Base-by-base conservation (phyloP, 1,140 invertebrate genomes). In the Drosophila tani region DNA sequence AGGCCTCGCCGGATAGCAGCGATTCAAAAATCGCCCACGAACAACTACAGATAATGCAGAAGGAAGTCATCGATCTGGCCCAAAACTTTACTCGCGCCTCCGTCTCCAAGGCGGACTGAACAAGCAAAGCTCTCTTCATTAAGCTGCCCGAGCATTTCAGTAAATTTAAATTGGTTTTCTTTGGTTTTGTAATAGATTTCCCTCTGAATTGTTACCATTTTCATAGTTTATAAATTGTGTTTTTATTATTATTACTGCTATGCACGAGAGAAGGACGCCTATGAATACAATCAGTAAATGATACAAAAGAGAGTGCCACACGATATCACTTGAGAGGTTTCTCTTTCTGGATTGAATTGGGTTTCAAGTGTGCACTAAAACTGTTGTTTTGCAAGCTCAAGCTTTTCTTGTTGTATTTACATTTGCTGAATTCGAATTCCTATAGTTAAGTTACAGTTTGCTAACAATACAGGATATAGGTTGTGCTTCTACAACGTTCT, bases 1-100 rank as follows among this genome's bases (percentile, higher is more conserved):
- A 93, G 62, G 75, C 93, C 5, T 41, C 69, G 0, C 41, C 82
- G 4, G 84, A 90, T 3, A 91, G 93, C 55, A 93, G 93, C 43
- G 93, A 94, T 53, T 88, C 88, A 9, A 86, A 93, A 49, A 79
- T 93, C 35, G 73, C 91, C 15, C 91, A 93, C n/a, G 86, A 93
- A 63, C 75, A 90, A 41, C 76, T 94, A 56, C 75, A 59, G 79
- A 93, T 58, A 82, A 93, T 91, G 35, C 81, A 92, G 53, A 60
- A 80, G 12, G 87, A 94, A 73, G 93, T 95, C 9, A 95, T 95
- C 82, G 93, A 93, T 56, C 91, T 95, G 70, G 94, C 94, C 5
- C 93, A 93, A 11, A 93, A 94, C 58, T 94, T 91, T 69, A 95
- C 94, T 62, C 94, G 94, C 56, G 71, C 91, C 6, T 90, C 92